Evolutionary conservation across 2,113 vertebrate genomes (phyloP).

Genomic region (Mesocricetus auratus): DNA sequence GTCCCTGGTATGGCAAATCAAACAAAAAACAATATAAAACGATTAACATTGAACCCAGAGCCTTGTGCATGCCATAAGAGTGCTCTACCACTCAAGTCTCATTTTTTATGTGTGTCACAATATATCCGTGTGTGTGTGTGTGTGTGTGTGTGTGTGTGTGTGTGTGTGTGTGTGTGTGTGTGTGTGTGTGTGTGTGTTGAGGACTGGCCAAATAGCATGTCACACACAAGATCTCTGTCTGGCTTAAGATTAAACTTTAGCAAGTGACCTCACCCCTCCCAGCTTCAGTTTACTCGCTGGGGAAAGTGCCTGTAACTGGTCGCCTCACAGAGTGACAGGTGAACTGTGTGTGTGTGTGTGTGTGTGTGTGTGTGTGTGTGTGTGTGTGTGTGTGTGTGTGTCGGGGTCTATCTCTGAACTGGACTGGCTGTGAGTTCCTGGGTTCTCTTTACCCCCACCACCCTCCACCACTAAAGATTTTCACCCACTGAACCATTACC

Average conservation of each 20-base stretch:
- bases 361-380: neutral
- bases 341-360: neutral
- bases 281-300: neutral
- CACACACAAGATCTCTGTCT: neutral
- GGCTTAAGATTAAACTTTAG: neutral
- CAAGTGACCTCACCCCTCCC: neutral
- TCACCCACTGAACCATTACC: neutral
- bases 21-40: neutral
- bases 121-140: neutral
- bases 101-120: neutral
- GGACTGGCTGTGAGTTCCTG: neutral
- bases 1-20: neutral
- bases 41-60: neutral
- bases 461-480: neutral
- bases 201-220: neutral
- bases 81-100: neutral
- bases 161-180: neutral
- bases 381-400: too few species aligned
- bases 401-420: neutral
- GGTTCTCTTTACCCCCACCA: neutral
- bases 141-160: neutral
- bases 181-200: neutral
- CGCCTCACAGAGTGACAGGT: neutral
- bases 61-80: neutral
- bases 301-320: neutral